Base-by-base conservation (phyloP, 2,888 invertebrate species). In the Liodrosophila aerea region DNA sequence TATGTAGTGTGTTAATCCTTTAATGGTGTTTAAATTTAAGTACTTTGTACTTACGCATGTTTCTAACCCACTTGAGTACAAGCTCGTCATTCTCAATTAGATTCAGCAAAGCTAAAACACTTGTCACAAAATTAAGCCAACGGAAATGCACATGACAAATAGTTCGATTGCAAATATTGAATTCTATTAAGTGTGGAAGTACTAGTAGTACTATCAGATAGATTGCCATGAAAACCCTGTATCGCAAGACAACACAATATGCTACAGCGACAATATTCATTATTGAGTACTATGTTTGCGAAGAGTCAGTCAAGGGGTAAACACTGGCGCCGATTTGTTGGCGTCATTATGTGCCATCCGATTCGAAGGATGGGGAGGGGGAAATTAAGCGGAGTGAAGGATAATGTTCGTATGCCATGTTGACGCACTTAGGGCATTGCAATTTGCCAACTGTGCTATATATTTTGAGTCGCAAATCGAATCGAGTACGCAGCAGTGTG, bases 311-410 rank as follows among this genome's bases (percentile, higher is more conserved):
- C 13, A 11, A 16, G 7, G 4, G 27, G 33, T 22, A 22, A 15
- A 7, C 7, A 16, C 84, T 81, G 82, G 60, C 71, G 71, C 65
- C 73, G 73, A 81, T 76, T 84, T 76, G 85, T 64, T 81, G 77
- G 81, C 84, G 81, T 81, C 77, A 84, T 84, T 81, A 77, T 70
- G 22, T 22, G 81, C 45, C 58, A 41, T 11, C 31, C 18, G 22
- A 27, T 13, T 12, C 22, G 13, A 8, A 7, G 37, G 1, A 2
- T 13, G 22, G 7, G 15, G 36, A 15, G 7, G 13, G 15, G 13
- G 8, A 1, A 13, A 15, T 18, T 5, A n/a, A 40, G n/a, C 11
- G 40, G 40, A 12, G 40, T 41, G 7, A 31, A 12, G 34, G 51
- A 49, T 65, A 54, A 56, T 52, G 60, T 45, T 47, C 46, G 44